Conservation (phyloP, 1,140 invertebrate species). For the Metopolophium dirhodum region DNA sequence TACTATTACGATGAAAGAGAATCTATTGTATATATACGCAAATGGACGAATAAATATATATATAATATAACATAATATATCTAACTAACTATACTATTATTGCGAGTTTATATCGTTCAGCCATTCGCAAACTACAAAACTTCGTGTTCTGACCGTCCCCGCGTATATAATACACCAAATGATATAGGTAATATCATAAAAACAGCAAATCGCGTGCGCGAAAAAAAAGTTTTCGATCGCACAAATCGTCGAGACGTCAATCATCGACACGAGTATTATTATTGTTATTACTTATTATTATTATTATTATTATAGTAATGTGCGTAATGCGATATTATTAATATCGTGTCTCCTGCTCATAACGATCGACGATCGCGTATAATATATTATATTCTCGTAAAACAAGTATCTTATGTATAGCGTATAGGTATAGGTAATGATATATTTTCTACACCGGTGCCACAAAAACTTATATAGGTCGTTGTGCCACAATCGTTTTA, state of each 20-base stretch:
- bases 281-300: slow-evolving; percentile 6
- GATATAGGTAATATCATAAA: background rate
- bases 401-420: background rate
- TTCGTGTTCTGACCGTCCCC: background rate
- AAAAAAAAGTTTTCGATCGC: background rate
- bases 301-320: background rate
- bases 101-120: background rate
- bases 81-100: background rate
- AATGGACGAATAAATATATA: background rate
- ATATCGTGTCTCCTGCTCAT: background rate
- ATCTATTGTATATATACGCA: background rate
- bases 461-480: background rate
- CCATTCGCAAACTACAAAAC: background rate
- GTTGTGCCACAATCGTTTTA: background rate
- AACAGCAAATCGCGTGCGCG: background rate
- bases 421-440: background rate
- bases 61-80: background rate
- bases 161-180: background rate
- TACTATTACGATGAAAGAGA: background rate
- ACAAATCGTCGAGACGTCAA: background rate
- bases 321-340: slow-evolving; percentile 15
- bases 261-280: slow-evolving; percentile 3
- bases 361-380: background rate
- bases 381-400: slow-evolving; percentile 1
- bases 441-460: background rate